A percentile compares a stretch with the other conserved stretches of the same genome.
These are phyloP conservation scores for Lepidocolaptes lacrymiger DNA, from an alignment of 2,797 vertebrate genomes.

Conservation along the genomic window DNA sequence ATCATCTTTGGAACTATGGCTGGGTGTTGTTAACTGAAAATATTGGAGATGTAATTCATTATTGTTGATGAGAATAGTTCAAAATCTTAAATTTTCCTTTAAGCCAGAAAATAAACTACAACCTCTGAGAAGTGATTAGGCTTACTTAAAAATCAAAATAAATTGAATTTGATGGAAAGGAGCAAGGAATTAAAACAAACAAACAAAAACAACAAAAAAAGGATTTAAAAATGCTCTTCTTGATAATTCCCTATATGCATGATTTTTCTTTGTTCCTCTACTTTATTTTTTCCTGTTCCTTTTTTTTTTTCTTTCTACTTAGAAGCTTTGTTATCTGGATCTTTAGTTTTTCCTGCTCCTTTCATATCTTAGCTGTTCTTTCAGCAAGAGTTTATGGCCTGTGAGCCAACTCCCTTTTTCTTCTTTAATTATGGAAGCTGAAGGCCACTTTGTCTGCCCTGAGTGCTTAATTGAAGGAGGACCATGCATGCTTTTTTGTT, in stretches of 20 bases:
- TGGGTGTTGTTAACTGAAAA: not conserved
- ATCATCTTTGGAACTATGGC: not conserved
- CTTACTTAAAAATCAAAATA: not conserved
- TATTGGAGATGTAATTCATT: not conserved
- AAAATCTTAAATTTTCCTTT: not conserved
- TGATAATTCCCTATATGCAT: not conserved
- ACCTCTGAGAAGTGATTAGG: not conserved
- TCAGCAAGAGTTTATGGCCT: slow-evolving; percentile 44
- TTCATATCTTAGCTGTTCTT: slow-evolving; percentile 35
- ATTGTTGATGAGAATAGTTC: not conserved
- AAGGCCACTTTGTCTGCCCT: slow-evolving; percentile 45
- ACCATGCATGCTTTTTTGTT: slow-evolving; percentile 28
- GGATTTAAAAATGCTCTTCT: not conserved
- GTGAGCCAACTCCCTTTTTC: slow-evolving; percentile 43
- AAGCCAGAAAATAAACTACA: not conserved
- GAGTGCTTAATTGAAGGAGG: slow-evolving; percentile 34
- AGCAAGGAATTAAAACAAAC: not conserved
- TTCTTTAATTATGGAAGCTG: slow-evolving; percentile 51
- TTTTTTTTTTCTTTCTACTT: not conserved
- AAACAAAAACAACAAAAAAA: not conserved
- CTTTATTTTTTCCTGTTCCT: not conserved
- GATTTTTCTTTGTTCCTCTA: not conserved
- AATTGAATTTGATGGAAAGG: not conserved
- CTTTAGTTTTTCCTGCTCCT: slow-evolving; percentile 35
- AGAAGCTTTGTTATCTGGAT: slow-evolving; percentile 6